Base-by-base conservation (phyloP, 2,888 invertebrate genomes). In the Hyalella azteca region DNA sequence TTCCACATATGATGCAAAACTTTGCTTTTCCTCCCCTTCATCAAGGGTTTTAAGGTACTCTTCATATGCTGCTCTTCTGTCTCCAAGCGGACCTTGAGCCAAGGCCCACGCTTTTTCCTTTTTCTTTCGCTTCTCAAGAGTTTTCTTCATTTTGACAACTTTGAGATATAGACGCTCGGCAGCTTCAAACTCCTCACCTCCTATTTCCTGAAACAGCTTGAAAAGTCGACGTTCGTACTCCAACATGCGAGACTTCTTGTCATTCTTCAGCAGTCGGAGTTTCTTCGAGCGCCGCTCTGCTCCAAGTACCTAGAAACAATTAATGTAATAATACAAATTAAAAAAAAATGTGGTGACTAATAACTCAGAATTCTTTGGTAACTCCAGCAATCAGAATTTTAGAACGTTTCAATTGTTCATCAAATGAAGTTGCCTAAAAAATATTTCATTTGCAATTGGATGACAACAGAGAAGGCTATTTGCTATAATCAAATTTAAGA, bases 191-290 rank as follows among this genome's bases (percentile, higher is more conserved):
- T 66, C 66, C 39, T 66, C 66, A 7, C 66, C 66, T 4, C 66
- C 66, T 1, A 66, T 66, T 32, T 66, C 66, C 36, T 5, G 1
- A 19, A 66, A 19, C 9, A 66, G 36, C 39, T 36, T 66, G 36
- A 22, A 36, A 7, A 66, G 66, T 13, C 66, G 66, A 0, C 66
- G 66, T 7, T 66, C 66, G 19, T 32, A 36, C 66, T 66, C 66
- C 66, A 66, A 19, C 66, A 66, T 66, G 66, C 66, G 66, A 9
- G 36, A 32, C 19, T 66, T 66, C 66, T 66, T 66, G 36, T 66
- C 66, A 1, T 22, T 29, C 11, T 66, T 66, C 26, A 66, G 4
- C 66, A 36, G 22, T 19, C 66, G 66, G 11, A 66, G 13, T 7
- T 36, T 66, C 29, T 29, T 66, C 19, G 66, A 66, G 29, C 66